These are phyloP conservation scores for silkworm (Bombyx mori) DNA, from an alignment of 1,140 invertebrate genomes.

Conservation along the genomic window ASM3026992v2 NC_085113.1:10041001-10041500, in stretches of 20 bases:
- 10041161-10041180: not conserved
- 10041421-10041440: not conserved
- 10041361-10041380: conserved; percentile 24
- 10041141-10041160: too few relatives aligned
- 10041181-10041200: conserved; percentile 8
- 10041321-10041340: conserved; percentile 30
- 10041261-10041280: conserved; percentile 33
- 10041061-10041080: too few relatives aligned
- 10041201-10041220: conserved; percentile 23
- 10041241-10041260: conserved; percentile 34
- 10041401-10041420: not conserved
- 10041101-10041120: too few relatives aligned
- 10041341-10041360: conserved; percentile 38
- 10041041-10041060: too few relatives aligned
- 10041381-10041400: not conserved
- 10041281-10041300: conserved; percentile 38
- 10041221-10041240: conserved; percentile 34
- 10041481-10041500: not conserved
- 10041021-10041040: too few relatives aligned
- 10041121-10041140: too few relatives aligned
- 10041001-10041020: too few relatives aligned
- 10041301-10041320: conserved; percentile 37
- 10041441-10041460: not conserved
- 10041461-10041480: not conserved
- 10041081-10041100: too few relatives aligned